Evolutionary conservation across 2,888 invertebrate species (phyloP), one percentile per base, ranked within the genome.

Genomic region (Carabus problematicus): DNA sequence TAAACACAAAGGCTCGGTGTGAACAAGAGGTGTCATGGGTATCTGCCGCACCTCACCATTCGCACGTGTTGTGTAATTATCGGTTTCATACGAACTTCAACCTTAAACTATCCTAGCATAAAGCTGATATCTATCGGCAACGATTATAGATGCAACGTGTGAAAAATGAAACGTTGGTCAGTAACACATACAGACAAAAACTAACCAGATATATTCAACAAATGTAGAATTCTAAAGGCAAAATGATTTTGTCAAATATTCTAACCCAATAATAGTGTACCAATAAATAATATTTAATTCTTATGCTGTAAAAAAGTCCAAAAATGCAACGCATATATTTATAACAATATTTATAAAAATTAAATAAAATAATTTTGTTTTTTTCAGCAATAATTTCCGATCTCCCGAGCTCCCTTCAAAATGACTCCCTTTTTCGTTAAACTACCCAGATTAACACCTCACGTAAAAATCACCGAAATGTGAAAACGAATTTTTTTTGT

Each of bases 41-140:
- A 29, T 29, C 29, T 29, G 29, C 29, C 29, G 29, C 29, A 29
- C 29, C 29, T 29, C 29, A 29, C 29, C 29, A 29, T 6, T 41
- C 19, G 56, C 45, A 64, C 64, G 64, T 64, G 64, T 41, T 52
- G 42, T 39, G 49, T 49, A 59, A 66, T 66, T 66, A 66, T 14
- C 8, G 12, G n/a, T 8, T 56, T 54, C 29, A 40, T 7, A 39
- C 56, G 18, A 56, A n/a, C 6, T 11, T 39, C 3, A 3, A 39
- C 12, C 1, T 56, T 56, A 56, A 40, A 52, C 16, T 52, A 52
- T 6, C 45, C 11, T 11, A 45, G 7, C 14, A 14, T 7, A 14
- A 9, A 42, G 11, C 45, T 4, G 14, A 45, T 3, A 45, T 45
- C n/a, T 45, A 45, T 45, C 11, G 7, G 7, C 45, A 2, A 45